Evolutionary conservation across 2,113 vertebrate species (phyloP), one percentile per base, ranked within the genome.

Genomic region (Silurus glanis): DNA sequence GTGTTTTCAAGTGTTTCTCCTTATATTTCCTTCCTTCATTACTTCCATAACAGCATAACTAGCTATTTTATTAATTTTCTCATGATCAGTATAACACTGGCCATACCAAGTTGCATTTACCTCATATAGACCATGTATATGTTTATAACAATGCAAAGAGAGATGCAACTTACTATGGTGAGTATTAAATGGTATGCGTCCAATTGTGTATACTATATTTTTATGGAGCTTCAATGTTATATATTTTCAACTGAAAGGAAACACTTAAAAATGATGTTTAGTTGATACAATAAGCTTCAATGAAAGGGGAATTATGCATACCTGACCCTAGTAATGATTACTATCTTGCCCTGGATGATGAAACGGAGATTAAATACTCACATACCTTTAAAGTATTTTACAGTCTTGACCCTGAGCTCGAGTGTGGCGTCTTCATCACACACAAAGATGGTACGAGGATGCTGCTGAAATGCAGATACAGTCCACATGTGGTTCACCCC

Each of bases 401-500:
- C 98, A 0, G 97, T 99, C 94, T 99, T 99, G 66, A 99, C 97
- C 71, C 94, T 95, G 80, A 99, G 95, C 87, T 99, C 98, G 91
- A 98, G 93, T 0, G 98, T 99, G 86, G 98, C 97, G 0, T 99
- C 98, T 89, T 99, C 98, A 0, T 99, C 98, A 0, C 98, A 99
- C 66, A 99, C 96, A 75, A 99, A 99, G 75, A 99, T 92, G 0
- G 96, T 95, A 89, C 94, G 92, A 4, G 96, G 98, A 85, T 99
- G 98, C 89, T 99, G 98, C 94, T 99, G 98, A 93, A 99, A 99
- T 7, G 98, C 98, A 4, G 98, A 99, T 23, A 99, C 97, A 0
- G 98, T 99, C 98, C 98, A 99, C 97, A 99, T 99, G 90, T 99
- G 98, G 93, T 96, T 99, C 79, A 99, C 95, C 0, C 98, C 98